Percentiles rank a stretch among this genome's conserved stretches.
Evolutionary conservation across 2,113 vertebrate genomes (phyloP).

Genomic region (Hippocampus barbouri): DNA sequence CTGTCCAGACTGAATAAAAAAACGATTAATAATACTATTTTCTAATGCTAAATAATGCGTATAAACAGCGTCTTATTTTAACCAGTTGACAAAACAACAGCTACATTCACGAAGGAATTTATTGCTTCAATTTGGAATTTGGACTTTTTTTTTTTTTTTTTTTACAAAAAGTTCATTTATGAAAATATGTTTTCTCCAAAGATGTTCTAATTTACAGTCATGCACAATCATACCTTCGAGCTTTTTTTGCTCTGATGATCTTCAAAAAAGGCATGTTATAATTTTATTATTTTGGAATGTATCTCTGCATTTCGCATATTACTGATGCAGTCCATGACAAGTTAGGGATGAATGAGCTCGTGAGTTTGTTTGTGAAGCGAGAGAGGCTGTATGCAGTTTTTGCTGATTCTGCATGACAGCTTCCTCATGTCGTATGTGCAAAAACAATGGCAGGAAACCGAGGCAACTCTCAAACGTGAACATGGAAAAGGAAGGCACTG

Average conservation of each 20-base stretch:
- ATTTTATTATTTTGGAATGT: too few species aligned
- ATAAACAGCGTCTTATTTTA: not conserved
- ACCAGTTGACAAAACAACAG: not conserved
- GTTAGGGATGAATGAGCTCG: not conserved
- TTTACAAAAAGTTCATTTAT: too few species aligned
- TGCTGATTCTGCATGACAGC: conserved; percentile 57
- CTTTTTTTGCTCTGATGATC: too few species aligned
- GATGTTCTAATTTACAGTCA: not conserved
- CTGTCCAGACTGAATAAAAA: too few species aligned
- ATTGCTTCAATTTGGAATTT: too few species aligned
- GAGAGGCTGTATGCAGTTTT: conserved; percentile 1
- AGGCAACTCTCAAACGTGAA: conserved; percentile 11
- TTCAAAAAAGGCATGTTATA: too few species aligned
- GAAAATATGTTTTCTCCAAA: too few species aligned
- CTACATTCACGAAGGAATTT: too few species aligned
- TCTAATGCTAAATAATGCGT: not conserved
- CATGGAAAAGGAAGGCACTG: conserved; percentile 36
- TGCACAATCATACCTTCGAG: too few species aligned
- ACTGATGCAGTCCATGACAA: not conserved
- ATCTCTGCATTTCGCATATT: not conserved
- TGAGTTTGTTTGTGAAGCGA: too few species aligned
- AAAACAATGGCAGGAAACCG: conserved; percentile 69
- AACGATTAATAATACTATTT: not conserved
- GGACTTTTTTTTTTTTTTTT: too few species aligned
- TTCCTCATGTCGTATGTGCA: conserved; percentile 58